Evolutionary conservation across 2,797 vertebrate genomes (phyloP).

Genomic region (Acomys russatus): DNA sequence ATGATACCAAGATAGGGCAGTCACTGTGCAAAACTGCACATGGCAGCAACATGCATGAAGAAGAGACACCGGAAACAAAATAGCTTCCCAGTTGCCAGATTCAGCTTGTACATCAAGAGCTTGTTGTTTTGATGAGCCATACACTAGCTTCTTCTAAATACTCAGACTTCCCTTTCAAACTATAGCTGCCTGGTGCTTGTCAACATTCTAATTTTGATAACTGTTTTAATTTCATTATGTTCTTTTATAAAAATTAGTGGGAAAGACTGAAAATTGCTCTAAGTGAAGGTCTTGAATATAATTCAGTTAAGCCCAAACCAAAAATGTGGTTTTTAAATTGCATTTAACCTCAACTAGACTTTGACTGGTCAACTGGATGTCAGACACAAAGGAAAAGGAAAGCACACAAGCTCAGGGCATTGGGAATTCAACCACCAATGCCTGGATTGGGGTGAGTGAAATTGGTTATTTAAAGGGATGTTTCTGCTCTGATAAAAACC

Average conservation of each 20-base stretch:
- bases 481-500: slow-evolving; percentile 44
- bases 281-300: slow-evolving; percentile 19
- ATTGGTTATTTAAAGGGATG: slow-evolving; percentile 25
- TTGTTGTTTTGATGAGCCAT: neutral
- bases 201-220: neutral
- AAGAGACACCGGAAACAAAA: too few relatives aligned
- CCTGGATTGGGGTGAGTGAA: neutral
- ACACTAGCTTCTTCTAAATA: neutral
- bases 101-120: neutral
- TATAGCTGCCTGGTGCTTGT: neutral
- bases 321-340: neutral
- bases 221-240: neutral
- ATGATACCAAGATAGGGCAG: neutral
- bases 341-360: slow-evolving; percentile 10
- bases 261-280: slow-evolving; percentile 1
- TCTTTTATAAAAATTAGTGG: slow-evolving; percentile 29
- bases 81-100: neutral
- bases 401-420: slow-evolving; percentile 2
- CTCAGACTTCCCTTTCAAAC: neutral
- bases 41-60: neutral
- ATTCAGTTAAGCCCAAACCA: slow-evolving; percentile 14
- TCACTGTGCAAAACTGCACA: accelerated
- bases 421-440: neutral
- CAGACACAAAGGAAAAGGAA: neutral
- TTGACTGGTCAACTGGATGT: neutral